Conservation (phyloP, 2,888 invertebrate genomes). For the Drosophila stalkeri region DNA sequence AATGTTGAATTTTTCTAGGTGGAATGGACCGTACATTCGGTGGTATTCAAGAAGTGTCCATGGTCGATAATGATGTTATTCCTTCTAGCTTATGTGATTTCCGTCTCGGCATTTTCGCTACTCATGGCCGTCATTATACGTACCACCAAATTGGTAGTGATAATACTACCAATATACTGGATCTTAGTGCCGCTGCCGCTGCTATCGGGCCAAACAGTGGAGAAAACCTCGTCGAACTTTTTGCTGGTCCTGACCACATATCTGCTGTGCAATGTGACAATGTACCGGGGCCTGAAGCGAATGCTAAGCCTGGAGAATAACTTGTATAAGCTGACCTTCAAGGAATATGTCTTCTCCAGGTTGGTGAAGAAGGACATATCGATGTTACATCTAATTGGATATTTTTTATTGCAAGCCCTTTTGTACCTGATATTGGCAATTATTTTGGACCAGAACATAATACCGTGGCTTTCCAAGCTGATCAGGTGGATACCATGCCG, state of each 20-base stretch:
- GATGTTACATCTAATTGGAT: conserved; percentile 26
- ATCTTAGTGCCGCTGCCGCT: conserved; percentile 51
- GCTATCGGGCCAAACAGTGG: conserved; percentile 18
- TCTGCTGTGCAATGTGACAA: conserved; percentile 56
- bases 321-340: not conserved
- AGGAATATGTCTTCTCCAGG: conserved; percentile 23
- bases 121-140: conserved; percentile 33
- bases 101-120: conserved; percentile 44
- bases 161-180: conserved; percentile 55
- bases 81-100: conserved; percentile 36
- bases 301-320: conserved; percentile 34
- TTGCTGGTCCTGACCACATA: not conserved
- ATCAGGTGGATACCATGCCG: conserved; percentile 16
- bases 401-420: conserved; percentile 43
- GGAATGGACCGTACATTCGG: conserved; percentile 29
- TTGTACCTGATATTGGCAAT: conserved; percentile 34
- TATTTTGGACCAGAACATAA: conserved; percentile 23
- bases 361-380: conserved; percentile 17
- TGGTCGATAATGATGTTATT: conserved; percentile 45
- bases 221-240: not conserved
- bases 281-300: conserved; percentile 43
- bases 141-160: conserved; percentile 30
- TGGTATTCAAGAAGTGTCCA: conserved; percentile 37
- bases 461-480: not conserved
- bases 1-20: conserved; percentile 28